Evolutionary conservation across 2,888 invertebrate species (phyloP).

Genomic region (Hemaris fuciformis): DNA sequence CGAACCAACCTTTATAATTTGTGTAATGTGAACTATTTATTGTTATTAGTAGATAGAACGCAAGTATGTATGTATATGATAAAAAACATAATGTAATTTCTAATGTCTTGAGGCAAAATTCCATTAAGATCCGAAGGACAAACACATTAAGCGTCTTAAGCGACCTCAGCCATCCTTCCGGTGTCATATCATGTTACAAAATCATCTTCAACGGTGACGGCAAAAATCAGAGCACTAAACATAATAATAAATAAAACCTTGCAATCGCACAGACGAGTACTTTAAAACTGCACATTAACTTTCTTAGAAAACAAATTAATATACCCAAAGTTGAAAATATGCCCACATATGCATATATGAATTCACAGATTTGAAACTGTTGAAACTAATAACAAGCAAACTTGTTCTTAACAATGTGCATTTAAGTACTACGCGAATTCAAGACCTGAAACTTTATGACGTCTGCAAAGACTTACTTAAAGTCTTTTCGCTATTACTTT

Average conservation of each 20-base stretch:
- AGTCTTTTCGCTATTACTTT: too few species aligned
- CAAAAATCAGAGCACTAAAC: background rate
- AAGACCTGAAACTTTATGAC: background rate
- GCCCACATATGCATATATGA: background rate
- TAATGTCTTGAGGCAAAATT: background rate
- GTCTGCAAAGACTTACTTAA: too few species aligned
- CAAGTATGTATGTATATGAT: background rate
- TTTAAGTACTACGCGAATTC: background rate
- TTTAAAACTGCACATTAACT: background rate
- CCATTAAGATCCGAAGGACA: background rate
- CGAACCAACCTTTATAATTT: background rate
- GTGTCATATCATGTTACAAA: background rate
- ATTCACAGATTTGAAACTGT: background rate
- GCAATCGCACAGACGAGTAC: background rate
- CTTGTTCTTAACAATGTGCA: background rate
- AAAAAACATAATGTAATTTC: background rate
- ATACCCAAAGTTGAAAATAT: too few species aligned
- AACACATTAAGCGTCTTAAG: background rate
- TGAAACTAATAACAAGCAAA: background rate
- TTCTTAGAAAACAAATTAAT: background rate
- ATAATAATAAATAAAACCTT: background rate
- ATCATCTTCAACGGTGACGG: background rate
- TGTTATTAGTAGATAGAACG: background rate
- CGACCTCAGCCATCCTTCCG: background rate
- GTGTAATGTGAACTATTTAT: background rate